Evolutionary conservation across 2,797 vertebrate species (phyloP), one percentile per base, ranked within the genome.

Genomic region (Pachyuromys duprasi): DNA sequence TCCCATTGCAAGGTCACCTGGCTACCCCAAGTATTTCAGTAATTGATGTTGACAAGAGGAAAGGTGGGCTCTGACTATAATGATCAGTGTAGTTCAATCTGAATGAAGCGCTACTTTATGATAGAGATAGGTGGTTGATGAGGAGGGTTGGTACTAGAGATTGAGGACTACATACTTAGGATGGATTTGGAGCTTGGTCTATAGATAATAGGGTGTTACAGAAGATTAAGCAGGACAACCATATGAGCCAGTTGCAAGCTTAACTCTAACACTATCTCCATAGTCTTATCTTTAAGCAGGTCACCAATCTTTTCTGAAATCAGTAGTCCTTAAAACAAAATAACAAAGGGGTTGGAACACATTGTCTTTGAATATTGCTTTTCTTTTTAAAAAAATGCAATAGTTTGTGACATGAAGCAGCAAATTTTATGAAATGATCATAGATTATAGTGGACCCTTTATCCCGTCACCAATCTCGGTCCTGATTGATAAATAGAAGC

Each of bases 311-410:
- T 57, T 62, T 76, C 70, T 83, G 62, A n/a, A 82, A 33, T 6
- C 39, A 33, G 9, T 76, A 62, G 72, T 76, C 7, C 8, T 86
- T 72, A 36, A 72, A 86, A 39, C 11, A 45, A 60, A 39, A 39
- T 36, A 82, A 33, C 57, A 65, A 69, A 49, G 55, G 42, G 62
- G 5, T 53, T 82, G 39, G 4, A 28, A 55, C 18, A 78, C 26
- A 62, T 78, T 33, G 49, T 69, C 78, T 76, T 69, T 53, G 39
- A 83, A 78, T 53, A 63, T 70, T 88, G 39, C 17, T 81, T 65
- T 87, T 62, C 49, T 87, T 95, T 87, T 74, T 89, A 49, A 75
- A 91, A 88, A 36, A 22, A 91, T 75, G n/a, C 33, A 8, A 69
- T 62, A 92, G 14, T 53, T n/a, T 83, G 3, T 76, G 78, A 78